Evolutionary conservation across 2,888 invertebrate genomes (phyloP).

Genomic region (Drosophila parthenogenetica): DNA sequence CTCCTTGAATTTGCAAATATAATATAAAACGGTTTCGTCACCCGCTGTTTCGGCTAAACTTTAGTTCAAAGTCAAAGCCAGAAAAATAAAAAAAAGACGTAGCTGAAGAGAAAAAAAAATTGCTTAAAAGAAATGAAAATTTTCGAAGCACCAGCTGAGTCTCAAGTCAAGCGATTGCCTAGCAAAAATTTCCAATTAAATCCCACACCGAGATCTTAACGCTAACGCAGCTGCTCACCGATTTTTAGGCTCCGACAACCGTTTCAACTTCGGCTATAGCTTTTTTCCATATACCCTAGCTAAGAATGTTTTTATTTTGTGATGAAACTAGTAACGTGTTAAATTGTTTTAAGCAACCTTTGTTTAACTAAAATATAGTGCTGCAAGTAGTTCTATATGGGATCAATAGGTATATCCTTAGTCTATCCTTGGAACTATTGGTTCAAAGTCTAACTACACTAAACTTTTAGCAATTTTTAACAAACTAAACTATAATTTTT

Average conservation of each 20-base stretch:
- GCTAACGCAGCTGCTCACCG: conserved; percentile 29
- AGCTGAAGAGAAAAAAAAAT: not conserved
- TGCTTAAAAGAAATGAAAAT: not conserved
- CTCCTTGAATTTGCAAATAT: conserved; percentile 18
- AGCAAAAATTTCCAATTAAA: conserved; percentile 51
- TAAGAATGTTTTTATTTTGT: not conserved
- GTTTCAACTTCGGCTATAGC: not conserved
- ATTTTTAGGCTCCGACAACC: not conserved
- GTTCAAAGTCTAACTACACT: no score
- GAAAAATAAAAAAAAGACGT: not conserved
- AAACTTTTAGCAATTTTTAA: no score
- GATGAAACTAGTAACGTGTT: no score
- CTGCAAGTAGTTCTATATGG: no score
- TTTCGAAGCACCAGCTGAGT: conserved; percentile 53
- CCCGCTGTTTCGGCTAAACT: conserved; percentile 29
- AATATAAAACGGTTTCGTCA: conserved; percentile 34
- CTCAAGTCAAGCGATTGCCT: conserved; percentile 41
- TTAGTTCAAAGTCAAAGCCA: conserved; percentile 38
- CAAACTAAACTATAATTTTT: no score
- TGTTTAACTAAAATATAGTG: no score
- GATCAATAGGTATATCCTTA: no score
- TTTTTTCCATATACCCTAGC: not conserved
- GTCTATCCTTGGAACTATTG: no score
- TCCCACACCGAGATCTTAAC: conserved; percentile 15
- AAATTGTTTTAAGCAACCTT: no score